These are phyloP conservation scores for Actenoides lindsayi DNA, from an alignment of 2,113 vertebrate genomes.

Conservation along the genomic window DNA sequence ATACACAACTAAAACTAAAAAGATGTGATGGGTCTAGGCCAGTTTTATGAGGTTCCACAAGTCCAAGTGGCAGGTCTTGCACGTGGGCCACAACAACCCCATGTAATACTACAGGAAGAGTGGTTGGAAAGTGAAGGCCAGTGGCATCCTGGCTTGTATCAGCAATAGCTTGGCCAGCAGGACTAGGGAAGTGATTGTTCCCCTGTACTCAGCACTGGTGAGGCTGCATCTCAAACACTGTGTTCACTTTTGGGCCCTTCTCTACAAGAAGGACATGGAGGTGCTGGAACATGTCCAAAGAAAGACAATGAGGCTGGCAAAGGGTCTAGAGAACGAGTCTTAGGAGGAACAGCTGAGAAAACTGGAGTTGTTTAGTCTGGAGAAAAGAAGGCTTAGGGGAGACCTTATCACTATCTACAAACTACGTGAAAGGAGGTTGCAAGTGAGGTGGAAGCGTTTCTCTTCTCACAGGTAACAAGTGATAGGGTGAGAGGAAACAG, in stretches of 20 bases:
- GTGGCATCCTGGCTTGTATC: background rate
- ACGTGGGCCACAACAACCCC: background rate
- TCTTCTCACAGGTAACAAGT: background rate
- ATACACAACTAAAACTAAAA: background rate
- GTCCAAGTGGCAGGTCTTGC: fast-evolving
- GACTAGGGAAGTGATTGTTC: background rate
- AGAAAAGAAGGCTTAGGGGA: background rate
- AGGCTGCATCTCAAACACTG: background rate
- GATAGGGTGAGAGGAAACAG: fast-evolving
- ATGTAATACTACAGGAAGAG: fast-evolving
- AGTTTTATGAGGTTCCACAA: background rate
- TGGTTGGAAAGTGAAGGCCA: background rate
- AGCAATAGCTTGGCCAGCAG: background rate
- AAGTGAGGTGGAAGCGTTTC: fast-evolving
- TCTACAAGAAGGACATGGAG: background rate
- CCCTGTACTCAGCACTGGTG: fast-evolving
- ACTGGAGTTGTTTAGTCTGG: background rate
- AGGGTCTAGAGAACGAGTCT: background rate
- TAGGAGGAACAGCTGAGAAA: background rate
- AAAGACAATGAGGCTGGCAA: background rate
- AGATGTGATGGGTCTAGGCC: background rate
- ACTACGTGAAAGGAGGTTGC: fast-evolving
- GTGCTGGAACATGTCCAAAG: background rate
- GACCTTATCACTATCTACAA: fast-evolving
- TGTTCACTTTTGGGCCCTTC: background rate